Base-by-base conservation (phyloP, 2,888 invertebrate genomes). In the Nebria brevicollis region DNA sequence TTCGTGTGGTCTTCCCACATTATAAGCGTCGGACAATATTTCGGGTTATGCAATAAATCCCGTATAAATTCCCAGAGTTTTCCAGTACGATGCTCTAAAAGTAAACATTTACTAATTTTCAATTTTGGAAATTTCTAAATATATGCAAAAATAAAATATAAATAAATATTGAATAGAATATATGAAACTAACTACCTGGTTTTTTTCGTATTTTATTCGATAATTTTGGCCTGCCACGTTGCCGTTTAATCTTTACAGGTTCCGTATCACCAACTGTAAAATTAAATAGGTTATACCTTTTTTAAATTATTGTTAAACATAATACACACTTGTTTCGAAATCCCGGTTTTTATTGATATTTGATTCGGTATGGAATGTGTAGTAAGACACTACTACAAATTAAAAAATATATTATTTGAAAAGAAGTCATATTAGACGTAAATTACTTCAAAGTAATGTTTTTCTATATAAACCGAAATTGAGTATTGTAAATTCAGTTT, bases 1-100 rank as follows among this genome's bases (percentile, higher is more conserved):
- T 94, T 93, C 43, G 93, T 92, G 86, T 94, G 93, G 87, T 97
- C 94, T 87, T 97, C 97, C 97, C 97, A 97, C 87, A 95, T 94
- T 85, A 97, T 96, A 84, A 96, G 92, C 75, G 93, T 93, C 0
- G 96, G 96, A 86, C 95, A 95, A 84, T 94, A 94, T 82, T 92
- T 90, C 2, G 93, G 92, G 87, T 96, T 93, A 82, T 94, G 91
- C 79, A 97, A 90, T 43, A 97, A 91, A 87, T 96, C 95, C 84
- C 95, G 91, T 85, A 97, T 93, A 88, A 97, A 97, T 88, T 97
- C 96, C 92, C 97, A 97, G 66, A 97, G 87, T 83, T 90, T 90
- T 72, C 89, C 89, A 10, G 84, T 83, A 66, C 84, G 82, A 77
- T 84, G 84, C 54, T 83, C 85, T 85, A 75, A 26, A 82, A 54